phyloP scores from a whole-genome alignment of 2,797 vertebrate species.

The Xerus rutilus region DNA sequence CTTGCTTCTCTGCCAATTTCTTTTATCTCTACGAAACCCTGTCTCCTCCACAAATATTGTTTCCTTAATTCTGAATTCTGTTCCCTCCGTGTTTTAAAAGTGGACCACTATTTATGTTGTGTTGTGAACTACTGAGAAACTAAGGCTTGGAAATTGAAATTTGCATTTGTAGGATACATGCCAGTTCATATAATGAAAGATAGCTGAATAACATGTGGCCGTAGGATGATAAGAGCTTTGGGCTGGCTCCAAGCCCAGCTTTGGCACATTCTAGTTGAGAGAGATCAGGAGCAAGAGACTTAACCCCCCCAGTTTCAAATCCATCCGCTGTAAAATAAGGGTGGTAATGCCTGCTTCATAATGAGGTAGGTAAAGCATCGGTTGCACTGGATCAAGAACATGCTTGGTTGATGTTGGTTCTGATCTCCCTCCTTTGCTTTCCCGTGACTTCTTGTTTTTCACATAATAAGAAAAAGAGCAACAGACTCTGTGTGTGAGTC shows the following conservation, averaged over 20 bases:
- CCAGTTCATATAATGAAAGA: conserved; percentile 8
- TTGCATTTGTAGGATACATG: conserved; percentile 26
- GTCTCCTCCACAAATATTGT: background rate
- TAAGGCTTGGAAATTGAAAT: conserved; percentile 42
- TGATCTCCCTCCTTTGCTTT: background rate
- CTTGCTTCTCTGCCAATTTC: background rate
- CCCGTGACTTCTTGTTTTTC: background rate
- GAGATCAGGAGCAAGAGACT: background rate
- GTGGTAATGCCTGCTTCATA: background rate
- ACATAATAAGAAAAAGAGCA: background rate
- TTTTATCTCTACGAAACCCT: background rate
- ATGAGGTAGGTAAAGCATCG: background rate
- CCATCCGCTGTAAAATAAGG: background rate
- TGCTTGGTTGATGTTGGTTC: background rate
- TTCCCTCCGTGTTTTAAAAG: background rate
- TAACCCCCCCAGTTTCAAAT: background rate
- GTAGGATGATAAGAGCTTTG: background rate
- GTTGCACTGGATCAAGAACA: background rate
- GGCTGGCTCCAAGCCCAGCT: background rate
- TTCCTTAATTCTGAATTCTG: background rate
- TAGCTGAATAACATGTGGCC: background rate
- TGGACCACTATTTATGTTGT: conserved; percentile 30
- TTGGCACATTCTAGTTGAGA: background rate
- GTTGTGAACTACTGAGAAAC: conserved; percentile 41
- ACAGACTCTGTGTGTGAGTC: background rate